Conservation (phyloP, 2,113 vertebrate genomes). For the Microcebus griseorufus region DNA sequence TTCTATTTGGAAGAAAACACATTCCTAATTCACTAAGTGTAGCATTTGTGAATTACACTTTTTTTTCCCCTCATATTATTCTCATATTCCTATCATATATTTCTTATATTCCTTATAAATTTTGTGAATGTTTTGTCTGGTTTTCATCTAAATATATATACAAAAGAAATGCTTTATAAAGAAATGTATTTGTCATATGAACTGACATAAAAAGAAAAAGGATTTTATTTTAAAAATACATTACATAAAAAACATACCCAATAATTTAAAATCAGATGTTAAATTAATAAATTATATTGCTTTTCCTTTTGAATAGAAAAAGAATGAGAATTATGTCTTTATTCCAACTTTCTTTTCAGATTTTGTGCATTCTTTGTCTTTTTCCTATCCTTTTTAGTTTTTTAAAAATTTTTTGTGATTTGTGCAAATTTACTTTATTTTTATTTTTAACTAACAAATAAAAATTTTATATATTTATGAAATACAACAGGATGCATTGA, state of each 20-base stretch:
- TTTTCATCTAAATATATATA: slow-evolving; percentile 43
- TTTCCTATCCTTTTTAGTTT: not conserved
- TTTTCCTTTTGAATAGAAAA: slow-evolving; percentile 43
- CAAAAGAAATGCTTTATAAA: slow-evolving; percentile 52
- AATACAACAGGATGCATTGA: no score
- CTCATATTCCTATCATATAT: not conserved
- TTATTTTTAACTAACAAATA: no score
- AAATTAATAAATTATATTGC: slow-evolving; percentile 76
- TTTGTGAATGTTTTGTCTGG: not conserved
- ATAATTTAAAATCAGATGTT: slow-evolving; percentile 78
- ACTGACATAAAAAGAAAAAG: slow-evolving; percentile 44
- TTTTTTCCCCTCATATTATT: not conserved
- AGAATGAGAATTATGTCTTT: not conserved
- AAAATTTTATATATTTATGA: no score
- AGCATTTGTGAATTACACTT: not conserved
- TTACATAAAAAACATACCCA: slow-evolving; percentile 74
- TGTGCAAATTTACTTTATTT: no score
- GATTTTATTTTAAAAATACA: slow-evolving; percentile 51
- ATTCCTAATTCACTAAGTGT: not conserved
- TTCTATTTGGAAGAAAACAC: not conserved
- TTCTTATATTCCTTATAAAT: not conserved
- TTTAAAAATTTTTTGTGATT: no score
- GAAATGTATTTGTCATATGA: slow-evolving; percentile 63
- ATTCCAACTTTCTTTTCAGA: not conserved
- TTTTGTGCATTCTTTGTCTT: not conserved